A percentile compares a stretch with the other conserved stretches of the same genome.
Evolutionary conservation across 2,797 vertebrate genomes (phyloP).

Genomic region (Paguma larvata): DNA sequence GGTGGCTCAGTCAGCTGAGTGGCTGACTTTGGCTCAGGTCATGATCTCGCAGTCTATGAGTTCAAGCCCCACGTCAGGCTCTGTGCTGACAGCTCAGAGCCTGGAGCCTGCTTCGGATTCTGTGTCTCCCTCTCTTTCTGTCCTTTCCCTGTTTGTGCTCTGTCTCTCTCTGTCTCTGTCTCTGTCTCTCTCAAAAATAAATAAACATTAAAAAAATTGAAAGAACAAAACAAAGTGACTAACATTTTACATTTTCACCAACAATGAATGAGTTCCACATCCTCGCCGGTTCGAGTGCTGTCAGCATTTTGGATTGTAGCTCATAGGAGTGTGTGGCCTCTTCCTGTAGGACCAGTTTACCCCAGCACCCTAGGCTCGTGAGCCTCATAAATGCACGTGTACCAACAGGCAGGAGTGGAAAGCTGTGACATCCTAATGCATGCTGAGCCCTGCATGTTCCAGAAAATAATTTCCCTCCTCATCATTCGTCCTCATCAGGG

Average conservation of each 20-base stretch:
- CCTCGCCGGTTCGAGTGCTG: not conserved
- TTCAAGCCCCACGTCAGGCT: no score
- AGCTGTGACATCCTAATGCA: not conserved
- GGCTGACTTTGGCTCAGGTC: no score
- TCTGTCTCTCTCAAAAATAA: no score
- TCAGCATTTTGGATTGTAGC: not conserved
- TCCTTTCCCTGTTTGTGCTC: no score
- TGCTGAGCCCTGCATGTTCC: not conserved
- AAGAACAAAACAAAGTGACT: not conserved
- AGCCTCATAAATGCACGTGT: not conserved
- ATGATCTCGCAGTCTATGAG: no score
- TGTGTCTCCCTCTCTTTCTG: no score
- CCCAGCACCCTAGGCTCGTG: rapidly evolving
- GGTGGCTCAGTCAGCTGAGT: no score
- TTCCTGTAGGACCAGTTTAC: not conserved
- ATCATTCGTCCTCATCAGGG: not conserved
- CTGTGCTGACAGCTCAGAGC: no score
- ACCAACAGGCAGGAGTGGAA: not conserved
- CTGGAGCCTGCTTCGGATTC: no score
- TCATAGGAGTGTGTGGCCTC: not conserved
- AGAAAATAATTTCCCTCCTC: conserved; percentile 5
- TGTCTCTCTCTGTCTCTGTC: no score
- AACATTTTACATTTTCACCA: not conserved
- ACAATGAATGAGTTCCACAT: not conserved
- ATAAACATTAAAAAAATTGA: no score